Percentiles rank a stretch among this genome's conserved stretches.
Evolutionary conservation across 2,113 vertebrate genomes (phyloP).

Genomic region (Lycaon pictus): DNA sequence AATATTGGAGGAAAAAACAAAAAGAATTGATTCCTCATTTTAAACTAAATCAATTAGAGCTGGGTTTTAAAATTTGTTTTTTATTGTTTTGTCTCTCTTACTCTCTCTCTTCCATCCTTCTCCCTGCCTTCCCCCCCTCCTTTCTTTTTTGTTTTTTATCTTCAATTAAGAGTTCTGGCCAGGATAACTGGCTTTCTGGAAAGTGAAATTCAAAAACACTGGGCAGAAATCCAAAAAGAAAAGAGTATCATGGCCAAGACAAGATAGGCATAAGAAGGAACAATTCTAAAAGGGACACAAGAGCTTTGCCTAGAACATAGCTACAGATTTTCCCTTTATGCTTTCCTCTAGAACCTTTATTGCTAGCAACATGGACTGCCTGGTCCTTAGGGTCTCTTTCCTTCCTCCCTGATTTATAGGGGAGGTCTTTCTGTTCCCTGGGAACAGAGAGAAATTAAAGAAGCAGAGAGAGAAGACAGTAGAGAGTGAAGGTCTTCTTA

Average conservation of each 20-base stretch:
- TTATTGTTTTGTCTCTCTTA: not conserved
- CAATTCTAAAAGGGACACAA: not conserved
- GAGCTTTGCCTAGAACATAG: not conserved
- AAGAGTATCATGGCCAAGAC: not conserved
- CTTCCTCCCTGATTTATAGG: not conserved
- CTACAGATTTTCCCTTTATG: not conserved
- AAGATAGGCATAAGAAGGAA: not conserved
- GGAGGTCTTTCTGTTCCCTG: not conserved
- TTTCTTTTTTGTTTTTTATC: not conserved
- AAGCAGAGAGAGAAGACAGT: not conserved
- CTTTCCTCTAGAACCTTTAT: not conserved
- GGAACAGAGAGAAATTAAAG: not conserved
- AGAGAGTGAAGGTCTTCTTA: not conserved
- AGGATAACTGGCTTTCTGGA: slow-evolving; percentile 10
- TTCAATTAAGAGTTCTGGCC: not conserved
- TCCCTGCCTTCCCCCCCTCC: not conserved
- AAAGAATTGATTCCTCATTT: not conserved
- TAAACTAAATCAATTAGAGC: not conserved
- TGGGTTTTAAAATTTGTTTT: not conserved
- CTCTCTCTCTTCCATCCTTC: not conserved
- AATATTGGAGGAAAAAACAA: not conserved
- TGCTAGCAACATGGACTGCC: not conserved
- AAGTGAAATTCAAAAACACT: slow-evolving; percentile 48
- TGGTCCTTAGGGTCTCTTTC: not conserved
- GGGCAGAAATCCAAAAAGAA: slow-evolving; percentile 41